Evolutionary conservation across 1,140 invertebrate species (phyloP).

Genomic region (Drosophila pallidifrons): DNA sequence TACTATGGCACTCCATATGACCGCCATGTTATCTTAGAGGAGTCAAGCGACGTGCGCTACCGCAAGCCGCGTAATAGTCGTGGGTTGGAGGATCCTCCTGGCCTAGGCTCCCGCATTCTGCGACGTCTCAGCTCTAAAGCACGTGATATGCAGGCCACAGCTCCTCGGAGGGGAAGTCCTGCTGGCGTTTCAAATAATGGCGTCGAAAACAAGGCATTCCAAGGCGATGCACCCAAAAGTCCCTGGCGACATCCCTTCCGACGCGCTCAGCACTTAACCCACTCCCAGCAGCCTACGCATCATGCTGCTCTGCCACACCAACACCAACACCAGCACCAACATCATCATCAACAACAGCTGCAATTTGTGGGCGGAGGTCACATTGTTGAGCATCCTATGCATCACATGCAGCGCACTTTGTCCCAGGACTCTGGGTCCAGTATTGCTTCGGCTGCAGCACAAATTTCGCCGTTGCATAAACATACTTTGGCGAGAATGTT

Average conservation of each 20-base stretch:
- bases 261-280: constrained; percentile 64
- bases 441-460: constrained; percentile 81
- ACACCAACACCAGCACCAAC: constrained; percentile 40
- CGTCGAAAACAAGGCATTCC: constrained; percentile 87
- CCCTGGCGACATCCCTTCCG: constrained; percentile 87
- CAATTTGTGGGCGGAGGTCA: constrained; percentile 70
- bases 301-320: constrained; percentile 38
- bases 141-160: constrained; percentile 78
- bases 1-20: constrained; percentile 98
- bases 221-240: constrained; percentile 87
- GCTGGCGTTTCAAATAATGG: constrained; percentile 78
- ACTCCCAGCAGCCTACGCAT: constrained; percentile 27
- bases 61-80: constrained; percentile 87
- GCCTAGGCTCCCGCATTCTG: constrained; percentile 87
- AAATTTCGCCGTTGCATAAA: constrained; percentile 81
- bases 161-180: constrained; percentile 64
- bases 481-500: constrained; percentile 81
- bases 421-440: constrained; percentile 85
- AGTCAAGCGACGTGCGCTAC: constrained; percentile 92
- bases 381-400: constrained; percentile 62
- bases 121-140: constrained; percentile 88
- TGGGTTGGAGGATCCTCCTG: constrained; percentile 87
- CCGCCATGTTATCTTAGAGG: constrained; percentile 95
- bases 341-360: constrained; percentile 72
- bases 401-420: constrained; percentile 76